Conservation (phyloP, 1,140 invertebrate genomes). For the Aphis craccivora region DNA sequence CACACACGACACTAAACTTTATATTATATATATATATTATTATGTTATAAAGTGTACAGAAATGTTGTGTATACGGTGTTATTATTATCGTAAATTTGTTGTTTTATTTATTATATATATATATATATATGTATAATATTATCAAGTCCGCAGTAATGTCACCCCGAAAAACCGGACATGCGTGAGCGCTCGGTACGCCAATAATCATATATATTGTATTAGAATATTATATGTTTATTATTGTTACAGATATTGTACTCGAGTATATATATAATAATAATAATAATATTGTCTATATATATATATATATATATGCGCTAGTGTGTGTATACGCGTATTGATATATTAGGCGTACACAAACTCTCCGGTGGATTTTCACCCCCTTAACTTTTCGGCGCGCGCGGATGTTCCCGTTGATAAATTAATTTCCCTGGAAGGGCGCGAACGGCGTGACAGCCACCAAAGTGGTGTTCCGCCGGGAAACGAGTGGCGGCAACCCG, state of each 20-base stretch:
- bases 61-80: not conserved
- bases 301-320: not conserved
- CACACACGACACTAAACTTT: not conserved
- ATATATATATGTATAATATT: too few species aligned
- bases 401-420: slow-evolving; percentile 30
- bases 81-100: not conserved
- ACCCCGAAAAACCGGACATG: not conserved
- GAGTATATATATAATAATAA: not conserved
- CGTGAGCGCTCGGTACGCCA: not conserved
- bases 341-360: not conserved
- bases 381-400: slow-evolving; percentile 34
- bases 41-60: not conserved
- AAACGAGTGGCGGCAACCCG: not conserved
- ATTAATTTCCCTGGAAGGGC: slow-evolving; percentile 33
- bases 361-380: slow-evolving; percentile 26
- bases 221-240: not conserved
- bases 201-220: not conserved
- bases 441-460: slow-evolving; percentile 22
- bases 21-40: not conserved
- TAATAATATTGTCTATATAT: not conserved
- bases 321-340: not conserved
- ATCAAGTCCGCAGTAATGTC: not conserved
- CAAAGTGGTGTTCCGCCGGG: slow-evolving; percentile 27
- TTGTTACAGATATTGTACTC: not conserved
- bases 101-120: not conserved